Base-by-base conservation (phyloP, 2,797 vertebrate species). In the Coranthus polyacanthus region DNA sequence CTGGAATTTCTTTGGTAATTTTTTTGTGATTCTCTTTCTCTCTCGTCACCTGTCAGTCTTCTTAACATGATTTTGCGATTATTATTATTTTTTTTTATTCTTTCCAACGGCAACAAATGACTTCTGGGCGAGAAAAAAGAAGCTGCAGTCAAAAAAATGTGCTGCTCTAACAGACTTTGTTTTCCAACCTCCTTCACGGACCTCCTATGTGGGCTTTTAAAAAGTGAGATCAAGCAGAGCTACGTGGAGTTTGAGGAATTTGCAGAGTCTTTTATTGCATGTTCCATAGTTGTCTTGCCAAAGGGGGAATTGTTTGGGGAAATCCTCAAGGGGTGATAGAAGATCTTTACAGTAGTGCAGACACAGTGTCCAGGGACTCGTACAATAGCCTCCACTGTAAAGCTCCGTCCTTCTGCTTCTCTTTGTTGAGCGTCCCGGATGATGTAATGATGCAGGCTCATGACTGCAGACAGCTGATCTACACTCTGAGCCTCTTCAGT, bases 381-480 rank as follows among this genome's bases (percentile, higher is more conserved):
- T 20, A 79, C 81, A 86, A 82, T 75, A 9, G 72, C 1, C 39
- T 68, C 41, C 64, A 77, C 51, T 85, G 78, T 83, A 34, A 0
- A 44, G 37, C 34, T 62, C 2, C 1, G 24, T 46, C 52, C 56
- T 10, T 37, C 59, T 61, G 53, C 61, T 46, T 8, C 39, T 59
- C 81, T 79, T 75, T 81, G 81, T 79, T 50, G 49, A 54, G 49
- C 60, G 6, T 60, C 13, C 41, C 15, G 34, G 78, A 78, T 88
- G 88, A 90, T 81, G 87, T 91, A 22, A 91, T 79, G 76, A 42
- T 62, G 60, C 46, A 44, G 76, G 53, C 83, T 81, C 83, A 81
- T 90, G 82, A 87, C 82, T 81, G 54, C 46, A 83, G 81, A 87
- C 85, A 82, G 87, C 81, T 88, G 82, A 90, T 85, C 75, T 62